Conservation (phyloP, 2,797 vertebrate species). For the Okamejei kenojei region DNA sequence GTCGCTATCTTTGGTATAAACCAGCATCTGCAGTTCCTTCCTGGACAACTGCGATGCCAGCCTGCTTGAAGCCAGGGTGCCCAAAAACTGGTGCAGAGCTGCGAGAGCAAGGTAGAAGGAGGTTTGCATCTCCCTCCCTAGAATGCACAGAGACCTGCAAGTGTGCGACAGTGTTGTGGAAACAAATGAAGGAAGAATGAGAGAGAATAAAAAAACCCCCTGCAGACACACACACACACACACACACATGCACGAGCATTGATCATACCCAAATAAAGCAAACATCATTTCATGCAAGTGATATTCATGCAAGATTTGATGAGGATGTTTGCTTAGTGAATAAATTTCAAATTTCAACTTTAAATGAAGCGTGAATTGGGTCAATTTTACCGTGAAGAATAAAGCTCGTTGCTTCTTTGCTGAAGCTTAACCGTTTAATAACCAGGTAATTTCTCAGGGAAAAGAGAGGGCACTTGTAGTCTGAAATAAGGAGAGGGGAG, state of each 20-base stretch:
- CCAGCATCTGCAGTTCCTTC: too few species aligned
- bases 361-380: slow-evolving; percentile 28
- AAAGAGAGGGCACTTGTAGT: not conserved
- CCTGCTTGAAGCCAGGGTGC: not conserved
- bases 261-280: not conserved
- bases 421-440: slow-evolving; percentile 34
- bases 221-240: not conserved
- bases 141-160: not conserved
- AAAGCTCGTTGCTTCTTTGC: not conserved
- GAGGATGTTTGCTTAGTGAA: not conserved
- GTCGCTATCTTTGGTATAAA: too few species aligned
- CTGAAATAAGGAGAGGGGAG: not conserved
- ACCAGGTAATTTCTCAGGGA: not conserved
- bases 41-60: too few species aligned
- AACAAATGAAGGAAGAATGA: not conserved
- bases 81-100: not conserved
- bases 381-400: slow-evolving; percentile 13
- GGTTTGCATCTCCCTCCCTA: not conserved
- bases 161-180: not conserved
- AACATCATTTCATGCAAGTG: slow-evolving; percentile 25
- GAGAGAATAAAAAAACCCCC: not conserved
- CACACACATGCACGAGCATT: not conserved
- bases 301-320: slow-evolving; percentile 30
- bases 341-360: slow-evolving; percentile 34
- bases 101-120: not conserved